Percentiles rank a stretch among this genome's conserved stretches.
Conservation (phyloP, 2,888 invertebrate species). For the Ceraclea dissimilis region DNA sequence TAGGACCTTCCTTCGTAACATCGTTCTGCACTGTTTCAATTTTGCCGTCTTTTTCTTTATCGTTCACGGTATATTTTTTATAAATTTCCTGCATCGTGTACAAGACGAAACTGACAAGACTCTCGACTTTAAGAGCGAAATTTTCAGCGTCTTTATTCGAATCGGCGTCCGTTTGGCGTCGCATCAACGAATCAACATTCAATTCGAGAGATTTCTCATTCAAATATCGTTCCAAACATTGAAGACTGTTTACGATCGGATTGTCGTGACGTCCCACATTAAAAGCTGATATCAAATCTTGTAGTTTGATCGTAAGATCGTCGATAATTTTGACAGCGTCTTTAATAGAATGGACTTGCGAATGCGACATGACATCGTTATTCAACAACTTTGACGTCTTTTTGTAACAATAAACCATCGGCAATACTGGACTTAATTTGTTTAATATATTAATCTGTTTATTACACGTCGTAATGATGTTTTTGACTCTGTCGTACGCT, state of each 20-base stretch:
- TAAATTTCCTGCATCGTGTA: conserved; percentile 52
- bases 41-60: conserved; percentile 31
- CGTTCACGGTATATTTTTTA: conserved; percentile 40
- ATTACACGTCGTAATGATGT: conserved; percentile 33
- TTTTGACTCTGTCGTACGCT: conserved; percentile 35
- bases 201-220: conserved; percentile 29
- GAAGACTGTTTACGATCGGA: conserved; percentile 35
- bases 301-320: conserved; percentile 30
- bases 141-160: not conserved
- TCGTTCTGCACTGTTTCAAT: too few species aligned
- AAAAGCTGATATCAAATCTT: not conserved
- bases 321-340: conserved; percentile 35
- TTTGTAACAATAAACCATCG: conserved; percentile 33
- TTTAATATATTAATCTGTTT: conserved; percentile 38
- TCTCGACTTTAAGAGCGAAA: conserved; percentile 34
- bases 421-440: conserved; percentile 34
- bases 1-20: conserved; percentile 7
- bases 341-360: conserved; percentile 35
- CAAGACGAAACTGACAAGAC: conserved; percentile 45
- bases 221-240: conserved; percentile 33
- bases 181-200: conserved; percentile 22
- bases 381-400: conserved; percentile 26
- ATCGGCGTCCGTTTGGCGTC: not conserved
- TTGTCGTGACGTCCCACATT: conserved; percentile 22
- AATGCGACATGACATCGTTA: conserved; percentile 33